Conservation (phyloP, 2,797 vertebrate species). For the Schizopygopsis pylzovi region DNA sequence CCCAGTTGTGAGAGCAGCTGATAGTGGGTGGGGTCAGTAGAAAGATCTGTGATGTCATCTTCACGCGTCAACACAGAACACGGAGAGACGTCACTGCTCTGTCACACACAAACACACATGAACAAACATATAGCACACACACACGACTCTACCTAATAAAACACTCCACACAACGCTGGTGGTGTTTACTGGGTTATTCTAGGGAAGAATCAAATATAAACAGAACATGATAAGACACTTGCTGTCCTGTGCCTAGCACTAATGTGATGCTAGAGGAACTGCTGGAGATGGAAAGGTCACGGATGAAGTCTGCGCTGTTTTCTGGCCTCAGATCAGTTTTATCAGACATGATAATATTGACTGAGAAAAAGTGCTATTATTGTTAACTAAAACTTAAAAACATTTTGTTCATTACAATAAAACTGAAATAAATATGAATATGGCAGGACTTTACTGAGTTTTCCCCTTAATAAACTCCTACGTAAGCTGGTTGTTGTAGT, state of each 20-base stretch:
- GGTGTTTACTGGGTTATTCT: background rate
- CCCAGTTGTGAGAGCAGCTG: conserved; percentile 94
- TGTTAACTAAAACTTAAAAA: background rate
- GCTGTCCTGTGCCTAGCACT: background rate
- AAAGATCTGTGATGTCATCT: conserved; percentile 81
- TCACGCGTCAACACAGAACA: conserved; percentile 79
- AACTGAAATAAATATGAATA: background rate
- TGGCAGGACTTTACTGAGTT: background rate
- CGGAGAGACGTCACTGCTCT: conserved; percentile 84
- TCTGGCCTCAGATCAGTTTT: background rate
- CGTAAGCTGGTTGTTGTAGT: too few relatives aligned
- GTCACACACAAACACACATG: conserved; percentile 48
- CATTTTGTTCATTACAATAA: background rate
- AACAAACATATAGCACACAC: background rate
- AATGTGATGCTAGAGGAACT: background rate
- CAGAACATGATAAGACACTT: background rate
- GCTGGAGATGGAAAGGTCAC: background rate
- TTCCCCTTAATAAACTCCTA: background rate
- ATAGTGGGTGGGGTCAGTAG: conserved; percentile 87
- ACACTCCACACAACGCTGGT: background rate
- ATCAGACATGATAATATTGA: background rate
- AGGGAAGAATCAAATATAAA: background rate
- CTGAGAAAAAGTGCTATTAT: background rate
- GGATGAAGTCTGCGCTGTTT: background rate
- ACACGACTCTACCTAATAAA: background rate